Evolutionary conservation across 2,888 invertebrate species (phyloP), one percentile per base, ranked within the genome.

Genomic region (Galeopsomyia nigrocyanea): DNA sequence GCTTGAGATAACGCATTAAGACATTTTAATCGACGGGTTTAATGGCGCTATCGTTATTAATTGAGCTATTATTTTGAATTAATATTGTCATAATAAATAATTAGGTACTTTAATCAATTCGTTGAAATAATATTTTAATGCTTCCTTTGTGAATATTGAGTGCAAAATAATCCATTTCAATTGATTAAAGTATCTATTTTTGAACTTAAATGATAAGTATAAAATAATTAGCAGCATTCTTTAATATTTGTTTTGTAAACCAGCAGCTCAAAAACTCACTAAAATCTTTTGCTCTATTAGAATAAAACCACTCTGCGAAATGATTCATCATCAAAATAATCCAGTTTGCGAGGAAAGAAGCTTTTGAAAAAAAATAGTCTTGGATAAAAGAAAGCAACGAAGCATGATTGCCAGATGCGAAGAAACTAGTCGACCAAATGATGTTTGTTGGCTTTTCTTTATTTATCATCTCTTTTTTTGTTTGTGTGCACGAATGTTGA

Each of bases 1-100:
- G n/a, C 9, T 53, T 53, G 49, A 67, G 61, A 72, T 72, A 67
- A 75, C 70, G 70, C 68, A 71, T 71, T 73, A 73, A 73, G 61
- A 71, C 72, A 75, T 73, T 75, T 73, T 75, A 71, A 75, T 75
- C 21, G 67, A 72, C 60, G 66, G 67, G 72, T 72, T 75, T 69
- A 71, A 67, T 69, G 63, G 71, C 68, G 68, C 71, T 74, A 71
- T 71, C 64, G 62, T 26, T 53, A 58, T 56, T 71, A 62, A 64
- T 68, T 39, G 13, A 39, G 7, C 39, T 39, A 39, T 39, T 39
- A 39, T 39, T n/a, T 39, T 39, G 39, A 39, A 39, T 39, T 39
- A 39, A 39, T 39, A 39, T 9, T 39, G 7, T 39, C 39, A 13
- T 39, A 39, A 39, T 39, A 39, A 39, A 9, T 39, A 39, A 39